Evolutionary conservation across 2,113 vertebrate genomes (phyloP).

Genomic region (Cyanocitta stelleri): DNA sequence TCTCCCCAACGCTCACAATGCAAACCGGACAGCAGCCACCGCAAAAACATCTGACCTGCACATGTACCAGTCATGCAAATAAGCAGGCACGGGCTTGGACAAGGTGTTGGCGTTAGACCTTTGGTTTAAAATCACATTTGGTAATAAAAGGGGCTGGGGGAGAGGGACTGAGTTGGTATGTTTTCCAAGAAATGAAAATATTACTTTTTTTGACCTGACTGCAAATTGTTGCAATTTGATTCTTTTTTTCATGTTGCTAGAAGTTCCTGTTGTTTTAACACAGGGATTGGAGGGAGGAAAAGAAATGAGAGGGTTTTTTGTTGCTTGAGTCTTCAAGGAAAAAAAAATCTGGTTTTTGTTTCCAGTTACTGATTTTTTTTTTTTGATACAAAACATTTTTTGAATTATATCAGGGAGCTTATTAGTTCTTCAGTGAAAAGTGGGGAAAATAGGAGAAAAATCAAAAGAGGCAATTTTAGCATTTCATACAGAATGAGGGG

Average conservation of each 20-base stretch:
- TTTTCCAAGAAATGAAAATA: neutral
- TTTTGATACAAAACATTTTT: neutral
- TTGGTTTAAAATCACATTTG: neutral
- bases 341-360: neutral
- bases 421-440: neutral
- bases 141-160: neutral
- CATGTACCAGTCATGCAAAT: neutral
- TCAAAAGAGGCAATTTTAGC: neutral
- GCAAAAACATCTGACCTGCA: neutral
- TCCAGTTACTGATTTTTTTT: neutral
- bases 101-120: neutral
- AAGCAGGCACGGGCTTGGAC: neutral
- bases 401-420: neutral
- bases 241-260: neutral
- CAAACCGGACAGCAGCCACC: neutral
- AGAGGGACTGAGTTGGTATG: neutral
- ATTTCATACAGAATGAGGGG: neutral
- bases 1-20: neutral
- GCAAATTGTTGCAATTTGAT: neutral
- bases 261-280: neutral
- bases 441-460: neutral
- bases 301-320: neutral
- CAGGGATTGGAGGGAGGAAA: neutral
- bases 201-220: neutral
- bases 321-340: neutral